phyloP scores from a whole-genome alignment of 2,797 vertebrate genomes.

The Sebastiscus tertius region DNA sequence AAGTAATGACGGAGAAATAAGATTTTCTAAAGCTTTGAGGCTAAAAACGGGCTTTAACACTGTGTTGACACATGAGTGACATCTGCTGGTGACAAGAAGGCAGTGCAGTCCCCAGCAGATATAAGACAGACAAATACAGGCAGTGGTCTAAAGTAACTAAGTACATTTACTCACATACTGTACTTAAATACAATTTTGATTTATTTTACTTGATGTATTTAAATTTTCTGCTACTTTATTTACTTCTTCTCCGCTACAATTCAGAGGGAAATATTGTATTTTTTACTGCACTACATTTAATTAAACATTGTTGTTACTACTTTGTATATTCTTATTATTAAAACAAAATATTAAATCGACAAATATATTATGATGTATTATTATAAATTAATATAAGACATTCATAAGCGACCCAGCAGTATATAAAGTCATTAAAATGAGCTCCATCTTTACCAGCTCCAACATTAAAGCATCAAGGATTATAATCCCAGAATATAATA shows the following conservation, averaged over 20 bases:
- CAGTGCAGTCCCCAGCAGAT: background rate
- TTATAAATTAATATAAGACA: too few species aligned
- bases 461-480: too few species aligned
- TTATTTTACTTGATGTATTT: background rate
- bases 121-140: rapidly evolving
- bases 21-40: background rate
- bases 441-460: too few species aligned
- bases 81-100: constrained; percentile 22
- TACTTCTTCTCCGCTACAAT: background rate
- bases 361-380: background rate
- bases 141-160: background rate
- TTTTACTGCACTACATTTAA: background rate
- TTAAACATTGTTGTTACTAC: background rate
- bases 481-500: too few species aligned
- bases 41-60: background rate
- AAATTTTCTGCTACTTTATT: background rate
- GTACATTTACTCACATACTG: background rate
- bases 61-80: background rate
- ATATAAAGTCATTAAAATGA: too few species aligned
- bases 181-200: background rate
- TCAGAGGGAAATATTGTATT: background rate
- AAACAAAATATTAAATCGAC: background rate
- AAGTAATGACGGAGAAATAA: background rate
- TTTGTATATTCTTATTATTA: background rate
- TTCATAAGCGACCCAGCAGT: too few species aligned